Base-by-base conservation (phyloP, 2,113 vertebrate genomes). In the Porphyrio hochstetteri region DNA sequence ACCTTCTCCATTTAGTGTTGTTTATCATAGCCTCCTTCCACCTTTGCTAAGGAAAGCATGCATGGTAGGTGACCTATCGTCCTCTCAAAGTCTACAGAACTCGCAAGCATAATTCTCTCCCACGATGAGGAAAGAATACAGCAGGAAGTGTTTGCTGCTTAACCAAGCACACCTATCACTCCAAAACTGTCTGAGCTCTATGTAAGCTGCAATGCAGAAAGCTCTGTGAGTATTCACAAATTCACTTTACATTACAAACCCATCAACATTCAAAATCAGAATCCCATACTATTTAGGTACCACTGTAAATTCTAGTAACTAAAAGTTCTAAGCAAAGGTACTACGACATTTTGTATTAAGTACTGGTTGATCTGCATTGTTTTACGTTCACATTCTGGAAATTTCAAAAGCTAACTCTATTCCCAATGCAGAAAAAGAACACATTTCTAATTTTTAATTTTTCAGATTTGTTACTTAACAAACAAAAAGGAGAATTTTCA, bases 371-470 rank as follows among this genome's bases (percentile, higher is more conserved):
- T 72, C 61, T 82, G n/a, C 67, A 89, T 69, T 70, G 25, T 29
- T 92, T 28, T 67, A 40, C 25, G 81, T 28, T 75, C 36, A 63
- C 31, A 56, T 33, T 88, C 17, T 17, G 6, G 36, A 63, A 85
- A 52, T 74, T 67, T 78, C 42, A 53, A 88, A 82, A 40, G 28
- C 18, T 67, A 90, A 56, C 28, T 60, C 16, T 76, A 76, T 89
- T 85, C 28, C 29, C 59, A 72, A 57, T 46, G 50, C 59, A 94
- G 24, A 64, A 83, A 86, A 82, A 46, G 68, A 42, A 4, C 48
- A 48, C 19, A 38, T 53, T 95, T 95, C 70, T 74, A 21, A 83
- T 88, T 88, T 95, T 95, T 76, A 92, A n/a, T 80, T 93, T 89
- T 86, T 93, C 63, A 88, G 53, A 81, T 96, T 72, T 77, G 68